Percentiles rank a stretch among this genome's conserved stretches.
These are phyloP conservation scores for Mola mola DNA, from an alignment of 2,113 vertebrate species.

Conservation along the genomic window DNA sequence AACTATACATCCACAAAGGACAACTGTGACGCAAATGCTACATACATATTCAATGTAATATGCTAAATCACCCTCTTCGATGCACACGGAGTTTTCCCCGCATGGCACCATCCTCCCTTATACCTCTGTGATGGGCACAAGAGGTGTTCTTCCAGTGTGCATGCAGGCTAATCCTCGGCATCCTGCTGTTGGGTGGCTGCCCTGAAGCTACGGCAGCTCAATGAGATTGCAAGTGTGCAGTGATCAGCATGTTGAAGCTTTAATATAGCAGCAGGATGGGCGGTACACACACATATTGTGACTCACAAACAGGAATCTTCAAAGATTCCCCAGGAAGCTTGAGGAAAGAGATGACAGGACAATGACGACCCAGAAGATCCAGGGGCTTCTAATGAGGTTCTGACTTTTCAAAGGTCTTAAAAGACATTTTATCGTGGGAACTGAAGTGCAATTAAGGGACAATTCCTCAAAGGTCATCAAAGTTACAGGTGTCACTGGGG, in stretches of 20 bases:
- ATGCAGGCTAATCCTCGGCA: constrained; percentile 9
- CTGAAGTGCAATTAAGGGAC: too few species aligned
- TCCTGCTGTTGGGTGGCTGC: constrained; percentile 9
- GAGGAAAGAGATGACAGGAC: too few species aligned
- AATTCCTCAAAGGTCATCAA: too few species aligned
- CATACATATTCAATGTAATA: constrained; percentile 35
- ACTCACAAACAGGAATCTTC: too few species aligned
- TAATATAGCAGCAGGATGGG: neutral
- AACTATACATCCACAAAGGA: neutral
- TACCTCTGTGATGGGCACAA: neutral
- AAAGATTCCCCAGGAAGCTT: too few species aligned
- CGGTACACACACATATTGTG: neutral
- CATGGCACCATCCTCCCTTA: neutral
- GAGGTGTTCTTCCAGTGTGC: constrained; percentile 1
- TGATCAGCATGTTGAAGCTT: constrained; percentile 26
- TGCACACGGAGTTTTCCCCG: constrained; percentile 15
- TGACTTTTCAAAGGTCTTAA: too few species aligned
- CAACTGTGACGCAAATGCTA: constrained; percentile 9
- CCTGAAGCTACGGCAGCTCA: constrained; percentile 11
- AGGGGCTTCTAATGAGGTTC: too few species aligned
- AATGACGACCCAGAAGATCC: too few species aligned
- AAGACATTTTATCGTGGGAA: too few species aligned
- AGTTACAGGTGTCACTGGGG: too few species aligned
- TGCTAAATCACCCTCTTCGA: neutral
- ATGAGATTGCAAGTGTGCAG: constrained; percentile 21